A percentile compares a stretch with the other conserved stretches of the same genome.
These are phyloP conservation scores for Drosophila cognata DNA, from an alignment of 2,888 invertebrate species.

Conservation along the genomic window DNA sequence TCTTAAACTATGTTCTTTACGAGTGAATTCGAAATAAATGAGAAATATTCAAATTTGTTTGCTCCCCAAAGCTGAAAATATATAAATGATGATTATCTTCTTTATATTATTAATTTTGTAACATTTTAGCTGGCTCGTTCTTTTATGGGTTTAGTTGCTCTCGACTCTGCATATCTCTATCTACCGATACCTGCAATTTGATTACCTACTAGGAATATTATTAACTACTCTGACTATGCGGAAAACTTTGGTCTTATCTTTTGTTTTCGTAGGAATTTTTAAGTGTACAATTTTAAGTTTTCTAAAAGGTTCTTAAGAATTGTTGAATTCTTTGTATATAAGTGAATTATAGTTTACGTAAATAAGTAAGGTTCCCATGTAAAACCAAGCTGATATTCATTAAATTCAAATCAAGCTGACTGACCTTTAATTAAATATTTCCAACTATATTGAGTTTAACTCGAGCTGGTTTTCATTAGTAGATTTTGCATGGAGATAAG, in stretches of 20 bases:
- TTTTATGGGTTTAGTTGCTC: too few species aligned
- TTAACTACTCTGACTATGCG: not conserved
- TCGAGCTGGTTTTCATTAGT: not conserved
- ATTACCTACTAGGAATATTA: not conserved
- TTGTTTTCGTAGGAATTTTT: not conserved
- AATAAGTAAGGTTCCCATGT: not conserved
- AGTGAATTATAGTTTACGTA: too few species aligned
- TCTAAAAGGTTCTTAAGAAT: not conserved
- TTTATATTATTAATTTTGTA: too few species aligned
- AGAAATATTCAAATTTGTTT: too few species aligned
- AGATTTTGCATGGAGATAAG: not conserved
- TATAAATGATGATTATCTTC: too few species aligned
- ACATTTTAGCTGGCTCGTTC: too few species aligned
- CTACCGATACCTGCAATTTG: not conserved
- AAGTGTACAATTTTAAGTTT: not conserved
- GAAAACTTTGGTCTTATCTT: not conserved
- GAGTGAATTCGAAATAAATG: too few species aligned
- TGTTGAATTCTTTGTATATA: too few species aligned
- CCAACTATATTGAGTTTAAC: not conserved
- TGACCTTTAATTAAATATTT: not conserved
- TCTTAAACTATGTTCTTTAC: too few species aligned
- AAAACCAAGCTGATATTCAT: not conserved
- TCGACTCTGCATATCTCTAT: too few species aligned
- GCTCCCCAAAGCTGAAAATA: too few species aligned
- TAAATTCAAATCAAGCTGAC: not conserved